A percentile compares a stretch with the other conserved stretches of the same genome.
These are phyloP conservation scores for Listrodromus nycthemerus DNA, from an alignment of 2,888 invertebrate species.

Conservation along the genomic window DNA sequence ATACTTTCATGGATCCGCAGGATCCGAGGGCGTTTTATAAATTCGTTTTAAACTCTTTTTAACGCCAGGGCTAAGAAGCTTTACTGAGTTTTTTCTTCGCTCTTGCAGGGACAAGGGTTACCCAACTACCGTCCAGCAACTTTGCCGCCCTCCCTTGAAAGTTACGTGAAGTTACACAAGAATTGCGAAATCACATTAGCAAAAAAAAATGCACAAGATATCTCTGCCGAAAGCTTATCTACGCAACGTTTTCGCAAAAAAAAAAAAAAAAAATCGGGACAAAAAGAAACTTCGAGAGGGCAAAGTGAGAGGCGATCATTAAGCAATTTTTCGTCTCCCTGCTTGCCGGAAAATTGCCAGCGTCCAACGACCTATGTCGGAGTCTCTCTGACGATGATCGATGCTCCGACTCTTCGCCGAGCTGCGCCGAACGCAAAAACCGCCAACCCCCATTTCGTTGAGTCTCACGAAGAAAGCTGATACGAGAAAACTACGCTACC, in stretches of 20 bases:
- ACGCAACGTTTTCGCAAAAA: neutral
- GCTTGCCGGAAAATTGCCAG: conserved; percentile 47
- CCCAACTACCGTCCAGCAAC: neutral
- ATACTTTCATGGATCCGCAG: neutral
- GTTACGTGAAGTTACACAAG: neutral
- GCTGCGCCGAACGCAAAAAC: neutral
- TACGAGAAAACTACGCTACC: neutral
- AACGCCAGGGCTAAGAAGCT: neutral
- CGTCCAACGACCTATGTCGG: conserved; percentile 11
- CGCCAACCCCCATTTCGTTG: neutral
- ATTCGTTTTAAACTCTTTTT: conserved; percentile 1
- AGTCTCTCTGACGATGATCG: conserved; percentile 49
- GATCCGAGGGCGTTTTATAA: neutral
- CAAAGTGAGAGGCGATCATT: neutral
- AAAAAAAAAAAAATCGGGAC: neutral
- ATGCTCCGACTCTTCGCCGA: conserved; percentile 33
- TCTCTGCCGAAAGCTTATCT: neutral
- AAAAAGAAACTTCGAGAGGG: neutral
- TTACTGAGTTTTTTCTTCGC: neutral
- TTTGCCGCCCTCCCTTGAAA: neutral
- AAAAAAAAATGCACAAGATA: neutral
- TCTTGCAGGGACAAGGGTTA: neutral
- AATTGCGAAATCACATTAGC: neutral
- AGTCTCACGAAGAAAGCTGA: conserved; percentile 11
- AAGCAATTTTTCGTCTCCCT: conserved; percentile 20